Conservation (phyloP, 2,113 vertebrate species). For the Lasiurus cinereus region DNA sequence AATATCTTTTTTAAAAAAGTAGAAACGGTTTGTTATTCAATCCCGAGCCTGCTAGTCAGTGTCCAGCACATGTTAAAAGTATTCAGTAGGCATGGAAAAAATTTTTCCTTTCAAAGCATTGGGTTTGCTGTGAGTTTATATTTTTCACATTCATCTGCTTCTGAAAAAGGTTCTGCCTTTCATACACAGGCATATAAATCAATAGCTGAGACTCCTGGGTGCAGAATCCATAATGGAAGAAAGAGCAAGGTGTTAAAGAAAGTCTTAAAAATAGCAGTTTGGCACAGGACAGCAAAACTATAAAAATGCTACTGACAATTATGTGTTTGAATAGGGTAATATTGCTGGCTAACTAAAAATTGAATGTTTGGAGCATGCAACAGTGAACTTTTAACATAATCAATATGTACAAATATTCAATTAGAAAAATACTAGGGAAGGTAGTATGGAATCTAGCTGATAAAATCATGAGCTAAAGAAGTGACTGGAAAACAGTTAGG, state of each 20-base stretch:
- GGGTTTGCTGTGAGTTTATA: slow-evolving; percentile 27
- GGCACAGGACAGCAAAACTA: neutral
- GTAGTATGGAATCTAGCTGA: neutral
- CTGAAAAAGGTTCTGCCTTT: slow-evolving; percentile 57
- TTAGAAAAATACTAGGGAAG: slow-evolving; percentile 29
- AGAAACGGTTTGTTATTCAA: slow-evolving; percentile 1
- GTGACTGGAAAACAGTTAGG: neutral
- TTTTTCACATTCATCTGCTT: slow-evolving; percentile 30
- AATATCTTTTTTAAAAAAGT: too few relatives aligned
- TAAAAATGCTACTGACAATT: slow-evolving; percentile 21
- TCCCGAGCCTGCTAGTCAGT: neutral
- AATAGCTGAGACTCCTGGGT: neutral
- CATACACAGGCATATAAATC: neutral
- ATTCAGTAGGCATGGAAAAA: neutral
- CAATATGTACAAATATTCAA: slow-evolving; percentile 14
- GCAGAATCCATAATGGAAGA: slow-evolving; percentile 8
- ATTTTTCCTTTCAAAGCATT: slow-evolving; percentile 45
- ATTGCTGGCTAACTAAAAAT: slow-evolving; percentile 27
- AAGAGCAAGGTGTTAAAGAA: slow-evolving; percentile 28
- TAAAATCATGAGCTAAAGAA: slow-evolving; percentile 7
- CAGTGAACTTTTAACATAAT: neutral
- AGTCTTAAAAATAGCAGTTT: neutral
- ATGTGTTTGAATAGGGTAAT: slow-evolving; percentile 23
- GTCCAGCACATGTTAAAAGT: slow-evolving; percentile 1
- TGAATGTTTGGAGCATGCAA: slow-evolving; percentile 7